A percentile compares a stretch with the other conserved stretches of the same genome.
phyloP scores from a whole-genome alignment of 2,797 vertebrate species.

The Pipistrellus pygmaeus region DNA sequence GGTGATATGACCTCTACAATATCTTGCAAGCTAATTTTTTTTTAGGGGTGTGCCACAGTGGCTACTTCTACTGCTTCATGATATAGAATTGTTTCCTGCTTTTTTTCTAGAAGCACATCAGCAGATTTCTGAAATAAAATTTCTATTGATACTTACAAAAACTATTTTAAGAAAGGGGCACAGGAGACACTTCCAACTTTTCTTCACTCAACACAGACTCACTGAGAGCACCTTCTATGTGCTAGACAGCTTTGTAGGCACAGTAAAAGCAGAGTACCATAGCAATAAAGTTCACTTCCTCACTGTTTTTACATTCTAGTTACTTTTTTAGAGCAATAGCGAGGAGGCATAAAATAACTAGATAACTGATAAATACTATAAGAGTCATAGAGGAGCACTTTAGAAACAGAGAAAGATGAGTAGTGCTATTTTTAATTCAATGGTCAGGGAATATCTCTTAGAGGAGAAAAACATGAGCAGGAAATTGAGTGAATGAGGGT shows the following conservation, averaged over 20 bases:
- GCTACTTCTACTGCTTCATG: not conserved
- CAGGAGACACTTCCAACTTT: not conserved
- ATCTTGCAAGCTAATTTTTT: not conserved
- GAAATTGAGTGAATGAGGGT: not conserved
- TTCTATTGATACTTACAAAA: not conserved
- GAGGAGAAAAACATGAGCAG: not conserved
- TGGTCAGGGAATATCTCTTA: not conserved
- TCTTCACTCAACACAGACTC: not conserved
- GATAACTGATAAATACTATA: not conserved
- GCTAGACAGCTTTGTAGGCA: not conserved
- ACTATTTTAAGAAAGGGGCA: not conserved
- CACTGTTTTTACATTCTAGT: not conserved
- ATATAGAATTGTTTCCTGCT: not conserved
- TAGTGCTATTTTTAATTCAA: not conserved
- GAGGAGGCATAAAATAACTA: not conserved
- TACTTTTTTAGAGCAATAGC: not conserved
- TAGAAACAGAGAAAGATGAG: not conserved
- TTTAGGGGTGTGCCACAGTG: no score
- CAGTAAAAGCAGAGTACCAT: not conserved
- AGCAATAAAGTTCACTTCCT: not conserved
- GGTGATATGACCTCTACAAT: no score
- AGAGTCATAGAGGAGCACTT: not conserved
- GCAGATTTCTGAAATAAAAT: not conserved
- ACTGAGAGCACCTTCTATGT: not conserved
- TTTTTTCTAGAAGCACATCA: not conserved